Evolutionary conservation across 2,113 vertebrate genomes (phyloP).

Genomic region (Sinocyclocheilus anophthalmus): DNA sequence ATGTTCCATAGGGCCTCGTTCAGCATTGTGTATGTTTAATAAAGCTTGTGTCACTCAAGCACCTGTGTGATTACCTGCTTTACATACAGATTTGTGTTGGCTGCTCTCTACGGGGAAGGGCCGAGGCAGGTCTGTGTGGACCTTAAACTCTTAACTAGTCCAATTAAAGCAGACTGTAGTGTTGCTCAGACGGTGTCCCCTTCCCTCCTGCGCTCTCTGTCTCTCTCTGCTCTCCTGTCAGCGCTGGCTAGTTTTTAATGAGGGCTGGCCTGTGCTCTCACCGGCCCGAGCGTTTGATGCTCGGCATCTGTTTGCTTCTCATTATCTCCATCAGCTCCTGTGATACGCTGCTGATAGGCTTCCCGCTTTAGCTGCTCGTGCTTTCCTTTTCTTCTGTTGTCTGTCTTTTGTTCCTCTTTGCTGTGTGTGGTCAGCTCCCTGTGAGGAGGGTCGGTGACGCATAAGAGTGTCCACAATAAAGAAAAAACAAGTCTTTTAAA

Average conservation of each 20-base stretch:
- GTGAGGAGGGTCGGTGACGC: background rate
- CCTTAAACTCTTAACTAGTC: conserved; percentile 34
- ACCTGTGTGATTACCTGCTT: conserved; percentile 51
- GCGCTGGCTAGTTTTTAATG: conserved; percentile 41
- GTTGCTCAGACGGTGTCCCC: conserved; percentile 33
- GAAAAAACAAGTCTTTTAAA: background rate
- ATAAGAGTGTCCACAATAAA: background rate
- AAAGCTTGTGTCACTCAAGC: conserved; percentile 47
- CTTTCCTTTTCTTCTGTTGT: conserved; percentile 12
- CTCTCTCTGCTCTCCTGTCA: conserved; percentile 22
- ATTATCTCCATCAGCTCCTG: conserved; percentile 48
- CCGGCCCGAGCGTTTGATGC: conserved; percentile 56
- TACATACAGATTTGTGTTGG: conserved; percentile 33
- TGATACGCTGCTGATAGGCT: conserved; percentile 38
- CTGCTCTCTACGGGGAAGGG: background rate
- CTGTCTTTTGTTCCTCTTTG: conserved; percentile 6
- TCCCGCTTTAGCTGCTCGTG: conserved; percentile 6
- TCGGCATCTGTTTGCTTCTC: conserved; percentile 41
- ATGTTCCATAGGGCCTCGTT: conserved; percentile 22
- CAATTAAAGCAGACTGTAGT: conserved; percentile 35
- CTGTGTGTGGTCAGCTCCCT: background rate
- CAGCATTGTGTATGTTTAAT: conserved; percentile 36
- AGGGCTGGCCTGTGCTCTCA: conserved; percentile 38
- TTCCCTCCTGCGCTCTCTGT: conserved; percentile 28
- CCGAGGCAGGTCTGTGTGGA: conserved; percentile 14